phyloP scores from a whole-genome alignment of 2,113 vertebrate genomes.

The Bubo bubo region DNA sequence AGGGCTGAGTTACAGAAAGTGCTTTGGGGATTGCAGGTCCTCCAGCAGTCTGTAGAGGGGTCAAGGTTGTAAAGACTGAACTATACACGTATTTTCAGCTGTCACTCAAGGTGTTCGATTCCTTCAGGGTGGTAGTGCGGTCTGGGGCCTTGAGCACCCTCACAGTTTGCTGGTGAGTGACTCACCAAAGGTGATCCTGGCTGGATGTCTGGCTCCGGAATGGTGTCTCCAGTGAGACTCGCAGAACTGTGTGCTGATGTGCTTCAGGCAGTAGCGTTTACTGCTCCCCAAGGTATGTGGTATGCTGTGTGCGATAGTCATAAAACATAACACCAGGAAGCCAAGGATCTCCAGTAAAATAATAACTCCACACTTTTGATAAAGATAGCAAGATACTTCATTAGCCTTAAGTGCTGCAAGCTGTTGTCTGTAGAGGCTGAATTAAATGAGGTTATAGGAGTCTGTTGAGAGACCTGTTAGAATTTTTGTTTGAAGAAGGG shows the following conservation, averaged over 20 bases:
- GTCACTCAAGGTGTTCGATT: background rate
- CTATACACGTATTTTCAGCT: background rate
- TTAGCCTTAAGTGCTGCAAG: background rate
- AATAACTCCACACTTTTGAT: background rate
- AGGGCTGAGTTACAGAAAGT: background rate
- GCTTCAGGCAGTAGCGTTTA: background rate
- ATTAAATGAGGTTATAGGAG: background rate
- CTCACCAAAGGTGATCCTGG: background rate
- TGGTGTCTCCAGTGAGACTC: background rate
- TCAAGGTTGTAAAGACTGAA: background rate
- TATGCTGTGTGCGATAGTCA: background rate
- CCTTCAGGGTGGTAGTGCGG: background rate
- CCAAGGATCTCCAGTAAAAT: background rate
- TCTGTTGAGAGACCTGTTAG: background rate
- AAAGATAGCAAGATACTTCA: background rate
- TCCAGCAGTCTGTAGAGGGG: background rate
- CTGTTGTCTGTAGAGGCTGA: background rate
- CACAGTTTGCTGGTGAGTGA: background rate
- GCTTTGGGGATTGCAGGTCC: background rate
- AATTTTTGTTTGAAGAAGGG: background rate
- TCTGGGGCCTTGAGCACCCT: background rate
- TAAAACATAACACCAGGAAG: background rate
- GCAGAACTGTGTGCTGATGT: background rate
- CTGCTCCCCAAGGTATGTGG: background rate
- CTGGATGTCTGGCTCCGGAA: fast-evolving